phyloP scores from a whole-genome alignment of 2,797 vertebrate genomes.

The Masticophis lateralis region DNA sequence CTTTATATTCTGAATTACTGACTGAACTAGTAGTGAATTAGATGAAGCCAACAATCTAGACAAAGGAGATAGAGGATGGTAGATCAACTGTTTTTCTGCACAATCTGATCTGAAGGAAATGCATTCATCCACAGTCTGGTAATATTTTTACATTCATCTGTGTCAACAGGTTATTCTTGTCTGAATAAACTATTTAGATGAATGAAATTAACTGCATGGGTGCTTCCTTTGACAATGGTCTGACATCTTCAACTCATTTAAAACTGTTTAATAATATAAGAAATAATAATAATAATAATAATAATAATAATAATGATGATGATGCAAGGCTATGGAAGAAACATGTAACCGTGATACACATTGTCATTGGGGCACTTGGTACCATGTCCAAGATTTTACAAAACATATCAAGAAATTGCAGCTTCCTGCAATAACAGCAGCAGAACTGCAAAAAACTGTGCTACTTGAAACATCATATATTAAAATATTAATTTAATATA shows the following conservation, averaged over 20 bases:
- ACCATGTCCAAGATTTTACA: too few species aligned
- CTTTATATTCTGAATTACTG: neutral
- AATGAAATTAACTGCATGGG: neutral
- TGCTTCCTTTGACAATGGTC: neutral
- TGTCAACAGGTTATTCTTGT: neutral
- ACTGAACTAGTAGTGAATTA: neutral
- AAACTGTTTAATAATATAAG: neutral
- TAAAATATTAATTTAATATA: too few species aligned
- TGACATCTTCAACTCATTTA: neutral
- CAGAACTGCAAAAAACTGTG: too few species aligned
- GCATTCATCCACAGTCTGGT: neutral
- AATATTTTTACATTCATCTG: neutral
- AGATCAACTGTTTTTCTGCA: neutral
- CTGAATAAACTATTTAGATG: neutral
- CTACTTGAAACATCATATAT: too few species aligned
- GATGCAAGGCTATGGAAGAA: too few species aligned
- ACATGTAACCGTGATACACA: too few species aligned
- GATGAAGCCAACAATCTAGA: neutral
- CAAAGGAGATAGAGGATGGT: neutral
- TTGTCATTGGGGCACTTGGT: too few species aligned
- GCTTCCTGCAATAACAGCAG: too few species aligned
- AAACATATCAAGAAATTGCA: too few species aligned
- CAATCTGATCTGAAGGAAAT: neutral
- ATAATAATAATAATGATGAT: too few species aligned
- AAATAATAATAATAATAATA: too few species aligned